Evolutionary conservation across 1,140 invertebrate genomes (phyloP), one percentile per base, ranked within the genome.

Genomic region (Colletes gigas): DNA sequence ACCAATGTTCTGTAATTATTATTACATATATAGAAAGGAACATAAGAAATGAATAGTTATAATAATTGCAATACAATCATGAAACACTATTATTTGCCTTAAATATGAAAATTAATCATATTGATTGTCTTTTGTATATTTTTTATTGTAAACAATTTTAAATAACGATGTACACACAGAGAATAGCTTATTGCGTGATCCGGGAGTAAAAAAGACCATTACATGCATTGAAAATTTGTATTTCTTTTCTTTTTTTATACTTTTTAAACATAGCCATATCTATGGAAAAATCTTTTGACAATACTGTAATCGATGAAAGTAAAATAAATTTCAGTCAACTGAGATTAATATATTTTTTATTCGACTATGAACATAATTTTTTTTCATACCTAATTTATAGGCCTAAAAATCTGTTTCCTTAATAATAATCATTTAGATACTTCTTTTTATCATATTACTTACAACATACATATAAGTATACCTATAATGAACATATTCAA

Each of bases 291-390:
- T 39, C 14, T 39, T 52, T 8, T 52, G 41, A 19, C 44, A 4
- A 78, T 81, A 77, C 15, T 82, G 14, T 71, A 78, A 78, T 78
- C 59, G 66, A 65, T 67, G 4, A 54, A 41, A 55, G 1, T 63
- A 74, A 83, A 68, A 72, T 72, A 67, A 81, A 68, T 81, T 81
- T 63, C 47, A 47, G 21, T 55, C 47, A 70, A 67, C n/a, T 7
- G 19, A 60, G 15, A 41, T 15, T 65, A 52, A 44, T 14, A 50
- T 5, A 30, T 50, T 17, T 54, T 52, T 65, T 19, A 52, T 30
- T 60, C 12, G 5, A 50, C n/a, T n/a, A 2, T 1, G 9, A 30
- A 62, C 52, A 52, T 1, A 41, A 8, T 21, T 19, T 4, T n/a
- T 76, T 30, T 30, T 30, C 30, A 30, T 30, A 2, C 30, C 30